Evolutionary conservation across 2,113 vertebrate genomes (phyloP).

Genomic region (Chascanopsetta lugubris): DNA sequence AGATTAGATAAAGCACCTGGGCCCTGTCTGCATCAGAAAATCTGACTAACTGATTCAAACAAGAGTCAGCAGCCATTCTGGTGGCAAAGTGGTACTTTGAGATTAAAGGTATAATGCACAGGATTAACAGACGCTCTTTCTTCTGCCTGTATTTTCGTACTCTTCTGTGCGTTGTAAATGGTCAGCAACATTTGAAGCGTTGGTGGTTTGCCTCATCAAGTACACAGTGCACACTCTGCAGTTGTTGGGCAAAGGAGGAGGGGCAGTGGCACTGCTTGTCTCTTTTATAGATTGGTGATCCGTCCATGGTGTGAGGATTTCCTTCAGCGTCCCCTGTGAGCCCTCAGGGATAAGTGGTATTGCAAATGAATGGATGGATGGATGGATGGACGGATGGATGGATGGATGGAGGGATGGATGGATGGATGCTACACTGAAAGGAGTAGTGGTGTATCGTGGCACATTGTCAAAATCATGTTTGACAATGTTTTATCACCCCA

Average conservation of each 20-base stretch:
- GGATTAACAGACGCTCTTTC: too few species aligned
- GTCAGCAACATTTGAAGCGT: too few species aligned
- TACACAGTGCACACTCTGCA: too few species aligned
- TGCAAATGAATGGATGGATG: not conserved
- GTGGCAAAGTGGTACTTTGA: not conserved
- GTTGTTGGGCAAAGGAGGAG: too few species aligned
- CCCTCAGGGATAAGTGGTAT: not conserved
- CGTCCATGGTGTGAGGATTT: not conserved
- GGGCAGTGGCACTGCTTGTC: too few species aligned
- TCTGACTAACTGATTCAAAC: constrained; percentile 22
- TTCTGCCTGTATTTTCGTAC: too few species aligned
- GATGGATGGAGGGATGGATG: not conserved
- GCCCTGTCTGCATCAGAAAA: not conserved
- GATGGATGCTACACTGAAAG: not conserved
- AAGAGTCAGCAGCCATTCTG: not conserved
- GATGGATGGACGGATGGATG: not conserved
- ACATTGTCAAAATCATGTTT: rapidly evolving
- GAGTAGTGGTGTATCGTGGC: not conserved
- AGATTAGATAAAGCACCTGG: constrained; percentile 47
- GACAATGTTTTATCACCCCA: constrained; percentile 7
- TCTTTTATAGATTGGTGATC: not conserved
- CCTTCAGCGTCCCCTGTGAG: not conserved
- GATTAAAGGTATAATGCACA: not conserved
- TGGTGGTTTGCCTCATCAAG: too few species aligned
- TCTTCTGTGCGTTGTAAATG: too few species aligned